Conservation (phyloP, 2,888 invertebrate genomes). For the Philereme transversata region DNA sequence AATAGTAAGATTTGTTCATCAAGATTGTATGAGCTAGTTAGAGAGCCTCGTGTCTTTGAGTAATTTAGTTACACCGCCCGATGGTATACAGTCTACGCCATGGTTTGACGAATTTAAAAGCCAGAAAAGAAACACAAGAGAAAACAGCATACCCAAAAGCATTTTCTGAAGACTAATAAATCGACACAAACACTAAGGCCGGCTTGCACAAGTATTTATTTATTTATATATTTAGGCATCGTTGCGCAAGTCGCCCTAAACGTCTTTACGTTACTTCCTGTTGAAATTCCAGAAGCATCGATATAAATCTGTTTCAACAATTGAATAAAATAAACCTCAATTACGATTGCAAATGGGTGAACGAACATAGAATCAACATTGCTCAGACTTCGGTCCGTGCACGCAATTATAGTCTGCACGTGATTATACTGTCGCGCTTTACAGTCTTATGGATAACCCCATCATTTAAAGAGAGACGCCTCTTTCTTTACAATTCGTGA, state of each 20-base stretch:
- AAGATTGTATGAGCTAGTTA: no score
- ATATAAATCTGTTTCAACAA: slow-evolving; percentile 41
- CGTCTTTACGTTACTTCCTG: slow-evolving; percentile 16
- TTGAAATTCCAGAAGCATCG: slow-evolving; percentile 38
- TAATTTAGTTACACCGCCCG: no score
- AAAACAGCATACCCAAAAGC: slow-evolving; percentile 21
- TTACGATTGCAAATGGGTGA: slow-evolving; percentile 53
- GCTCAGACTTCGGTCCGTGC: slow-evolving; percentile 44
- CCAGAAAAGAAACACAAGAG: no score
- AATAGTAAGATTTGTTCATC: background rate
- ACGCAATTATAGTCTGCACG: slow-evolving; percentile 74
- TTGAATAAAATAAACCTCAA: slow-evolving; percentile 52
- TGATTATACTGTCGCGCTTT: slow-evolving; percentile 72
- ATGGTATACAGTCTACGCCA: no score
- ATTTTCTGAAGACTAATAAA: slow-evolving; percentile 18
- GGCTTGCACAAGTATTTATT: no score
- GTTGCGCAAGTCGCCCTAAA: slow-evolving; percentile 1
- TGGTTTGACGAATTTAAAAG: no score
- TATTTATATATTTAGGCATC: no score
- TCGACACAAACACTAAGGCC: slow-evolving; percentile 8
- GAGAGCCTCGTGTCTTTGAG: slow-evolving; percentile 8
- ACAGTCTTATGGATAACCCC: slow-evolving; percentile 69
- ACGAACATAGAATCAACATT: slow-evolving; percentile 50
- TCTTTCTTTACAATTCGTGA: slow-evolving; percentile 66
- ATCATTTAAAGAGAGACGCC: slow-evolving; percentile 67